These are phyloP conservation scores for Sminthurides aquaticus DNA, from an alignment of 2,888 invertebrate genomes.

Conservation along the genomic window DNA sequence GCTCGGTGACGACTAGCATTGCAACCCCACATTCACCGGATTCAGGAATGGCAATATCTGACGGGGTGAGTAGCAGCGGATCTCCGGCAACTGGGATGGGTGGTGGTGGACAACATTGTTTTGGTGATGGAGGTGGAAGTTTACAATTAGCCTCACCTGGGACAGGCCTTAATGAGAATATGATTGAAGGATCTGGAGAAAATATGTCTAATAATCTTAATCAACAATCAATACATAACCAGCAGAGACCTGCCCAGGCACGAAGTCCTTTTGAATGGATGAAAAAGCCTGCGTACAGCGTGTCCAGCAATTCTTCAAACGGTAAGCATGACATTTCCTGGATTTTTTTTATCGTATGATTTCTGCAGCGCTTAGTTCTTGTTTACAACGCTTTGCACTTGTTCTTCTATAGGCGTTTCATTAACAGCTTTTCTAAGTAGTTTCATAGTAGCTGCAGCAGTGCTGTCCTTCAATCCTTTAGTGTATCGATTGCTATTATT, in stretches of 20 bases:
- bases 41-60: constrained; percentile 52
- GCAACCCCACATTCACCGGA: constrained; percentile 44
- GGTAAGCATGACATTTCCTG: not conserved
- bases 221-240: constrained; percentile 23
- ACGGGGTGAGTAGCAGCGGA: constrained; percentile 49
- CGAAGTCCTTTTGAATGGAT: constrained; percentile 86
- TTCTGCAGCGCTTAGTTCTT: too few species aligned
- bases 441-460: too few species aligned
- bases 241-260: constrained; percentile 58
- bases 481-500: too few species aligned
- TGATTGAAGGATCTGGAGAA: not conserved
- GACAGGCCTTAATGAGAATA: not conserved
- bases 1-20: constrained; percentile 8
- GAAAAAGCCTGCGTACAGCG: constrained; percentile 70
- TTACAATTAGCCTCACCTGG: not conserved
- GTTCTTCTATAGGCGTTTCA: too few species aligned
- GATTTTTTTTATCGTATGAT: not conserved
- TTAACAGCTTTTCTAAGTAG: too few species aligned
- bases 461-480: too few species aligned
- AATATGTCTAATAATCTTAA: constrained; percentile 21
- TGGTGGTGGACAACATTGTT: constrained; percentile 47
- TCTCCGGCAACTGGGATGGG: constrained; percentile 47
- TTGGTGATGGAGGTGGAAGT: not conserved
- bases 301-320: constrained; percentile 52
- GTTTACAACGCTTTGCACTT: too few species aligned